Percentiles rank a stretch among this genome's conserved stretches.
Conservation (phyloP, 2,888 invertebrate genomes). For the Alitta virens region DNA sequence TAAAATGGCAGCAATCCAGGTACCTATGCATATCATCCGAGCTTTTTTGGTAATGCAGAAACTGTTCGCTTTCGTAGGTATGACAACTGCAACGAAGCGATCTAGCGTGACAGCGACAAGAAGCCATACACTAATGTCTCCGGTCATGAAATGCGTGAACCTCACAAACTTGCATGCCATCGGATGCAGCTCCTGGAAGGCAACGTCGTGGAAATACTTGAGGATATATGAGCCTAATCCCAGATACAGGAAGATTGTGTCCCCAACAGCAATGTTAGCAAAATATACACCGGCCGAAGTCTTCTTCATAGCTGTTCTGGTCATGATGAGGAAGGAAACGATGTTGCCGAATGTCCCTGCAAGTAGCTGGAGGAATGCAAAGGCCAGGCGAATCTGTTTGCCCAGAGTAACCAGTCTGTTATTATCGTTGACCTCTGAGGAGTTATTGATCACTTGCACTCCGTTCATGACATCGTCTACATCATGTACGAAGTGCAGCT, state of each 20-base stretch:
- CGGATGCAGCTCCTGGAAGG: not conserved
- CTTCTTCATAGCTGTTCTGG: not conserved
- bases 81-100: not conserved
- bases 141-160: not conserved
- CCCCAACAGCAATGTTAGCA: not conserved
- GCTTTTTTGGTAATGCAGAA: not conserved
- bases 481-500: too few relatives aligned
- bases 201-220: not conserved
- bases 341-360: not conserved
- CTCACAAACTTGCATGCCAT: not conserved
- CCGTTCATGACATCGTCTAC: too few relatives aligned
- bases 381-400: not conserved
- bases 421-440: too few relatives aligned
- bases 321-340: not conserved
- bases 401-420: not conserved
- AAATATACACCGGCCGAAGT: not conserved
- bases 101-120: not conserved
- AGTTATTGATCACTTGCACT: too few relatives aligned
- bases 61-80: not conserved
- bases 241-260: not conserved
- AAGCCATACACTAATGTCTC: not conserved
- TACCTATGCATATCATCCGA: not conserved
- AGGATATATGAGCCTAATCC: not conserved
- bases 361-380: not conserved
- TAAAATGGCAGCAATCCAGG: not conserved